phyloP scores from a whole-genome alignment of 2,113 vertebrate genomes.

The Prietella phreatophila region DNA sequence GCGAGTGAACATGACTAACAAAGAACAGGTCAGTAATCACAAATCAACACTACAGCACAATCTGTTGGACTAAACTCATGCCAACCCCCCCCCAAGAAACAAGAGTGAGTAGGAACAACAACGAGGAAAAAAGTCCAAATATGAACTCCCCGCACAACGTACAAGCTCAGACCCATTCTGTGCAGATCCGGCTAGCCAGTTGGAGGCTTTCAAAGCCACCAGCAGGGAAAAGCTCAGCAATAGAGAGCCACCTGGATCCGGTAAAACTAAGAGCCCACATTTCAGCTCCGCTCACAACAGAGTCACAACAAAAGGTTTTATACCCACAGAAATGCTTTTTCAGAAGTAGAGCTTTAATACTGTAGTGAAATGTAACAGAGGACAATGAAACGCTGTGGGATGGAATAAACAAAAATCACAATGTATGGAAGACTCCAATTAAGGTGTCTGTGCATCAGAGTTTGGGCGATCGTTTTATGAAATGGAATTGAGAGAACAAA shows the following conservation, averaged over 20 bases:
- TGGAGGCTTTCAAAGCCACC: constrained; percentile 75
- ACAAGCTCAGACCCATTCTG: constrained; percentile 69
- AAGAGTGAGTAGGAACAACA: background rate
- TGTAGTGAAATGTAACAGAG: background rate
- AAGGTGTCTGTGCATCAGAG: background rate
- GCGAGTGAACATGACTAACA: background rate
- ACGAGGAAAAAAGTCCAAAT: constrained; percentile 57
- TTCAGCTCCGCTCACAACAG: constrained; percentile 11
- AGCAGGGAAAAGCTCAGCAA: constrained; percentile 58
- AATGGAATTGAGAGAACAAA: background rate
- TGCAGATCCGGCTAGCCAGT: constrained; percentile 67
- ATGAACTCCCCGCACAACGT: constrained; percentile 64
- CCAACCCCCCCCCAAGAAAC: background rate
- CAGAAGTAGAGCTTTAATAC: background rate
- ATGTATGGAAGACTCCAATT: background rate
- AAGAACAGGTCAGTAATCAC: constrained; percentile 10
- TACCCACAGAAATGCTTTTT: constrained; percentile 16
- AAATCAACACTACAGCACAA: background rate
- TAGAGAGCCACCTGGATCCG: constrained; percentile 74
- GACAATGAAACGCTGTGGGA: background rate
- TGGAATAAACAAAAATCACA: background rate
- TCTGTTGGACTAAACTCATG: background rate
- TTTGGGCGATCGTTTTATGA: background rate
- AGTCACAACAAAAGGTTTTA: constrained; percentile 30
- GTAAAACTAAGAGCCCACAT: constrained; percentile 60